Evolutionary conservation across 2,888 invertebrate species (phyloP), one percentile per base, ranked within the genome.

Genomic region (Spilosoma lubricipeda): DNA sequence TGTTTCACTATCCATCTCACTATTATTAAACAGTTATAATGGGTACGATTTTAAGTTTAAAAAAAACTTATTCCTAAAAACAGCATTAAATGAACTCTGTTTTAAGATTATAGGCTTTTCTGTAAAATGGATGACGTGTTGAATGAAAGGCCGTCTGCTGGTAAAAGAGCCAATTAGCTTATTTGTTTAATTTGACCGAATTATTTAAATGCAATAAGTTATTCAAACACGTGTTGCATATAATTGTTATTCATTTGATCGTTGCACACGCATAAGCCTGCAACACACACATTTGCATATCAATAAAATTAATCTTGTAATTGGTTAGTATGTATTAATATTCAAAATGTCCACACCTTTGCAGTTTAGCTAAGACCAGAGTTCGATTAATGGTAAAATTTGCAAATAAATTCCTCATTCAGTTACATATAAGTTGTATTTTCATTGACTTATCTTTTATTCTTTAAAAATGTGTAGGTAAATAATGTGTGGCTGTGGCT

Each of bases 191-290:
- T 75, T 76, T 76, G 52, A 69, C 67, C 71, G 70, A 74, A 77
- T 83, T 66, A 72, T 74, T 78, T 74, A 66, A 13, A 30, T 67
- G 74, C 71, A 80, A 33, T 70, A 65, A 72, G 81, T 82, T 82
- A 82, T 84, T 76, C 82, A 83, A 64, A 70, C 79, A 84, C 82
- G 84, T 69, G 72, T 72, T 69, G 66, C 59, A 70, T 56, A 36
- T 75, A 65, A 69, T 75, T 72, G 64, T 66, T 70, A 33, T 56
- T 59, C 56, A 64, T 23, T 63, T 33, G 30, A 45, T n/a, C 66
- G 72, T n/a, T 70, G 72, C 75, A 66, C 59, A 69, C 72, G 75
- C 72, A 72, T 72, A 56, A 42, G 30, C 4, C 20, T 65, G 65
- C 27, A 42, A 18, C 30, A 15, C n/a, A n/a, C 66, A 59, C 67